Percentiles rank a stretch among this genome's conserved stretches.
These are phyloP conservation scores for Micromesistius poutassou DNA, from an alignment of 2,797 vertebrate species.

Conservation along the genomic window DNA sequence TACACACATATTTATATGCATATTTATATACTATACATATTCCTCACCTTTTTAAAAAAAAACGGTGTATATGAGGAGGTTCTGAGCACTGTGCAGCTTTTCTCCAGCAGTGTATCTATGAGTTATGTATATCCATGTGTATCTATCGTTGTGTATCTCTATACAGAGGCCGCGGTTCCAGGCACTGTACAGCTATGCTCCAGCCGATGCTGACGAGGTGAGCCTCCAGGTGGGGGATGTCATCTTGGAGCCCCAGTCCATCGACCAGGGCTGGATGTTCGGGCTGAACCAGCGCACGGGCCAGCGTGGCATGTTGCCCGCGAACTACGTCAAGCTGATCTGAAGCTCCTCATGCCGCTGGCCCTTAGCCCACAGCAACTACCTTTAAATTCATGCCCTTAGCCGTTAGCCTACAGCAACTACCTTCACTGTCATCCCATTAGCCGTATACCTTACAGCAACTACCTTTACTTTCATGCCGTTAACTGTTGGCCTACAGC, in stretches of 20 bases:
- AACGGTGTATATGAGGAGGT: conserved; percentile 70
- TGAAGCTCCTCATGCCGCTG: conserved; percentile 58
- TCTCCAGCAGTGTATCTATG: conserved; percentile 63
- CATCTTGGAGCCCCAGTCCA: conserved; percentile 89
- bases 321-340: conserved; percentile 90
- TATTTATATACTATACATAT: not conserved
- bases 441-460: not conserved
- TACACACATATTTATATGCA: not conserved
- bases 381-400: too few species aligned
- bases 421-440: too few species aligned
- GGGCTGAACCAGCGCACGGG: conserved; percentile 94
- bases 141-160: conserved; percentile 11
- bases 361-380: not conserved
- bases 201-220: conserved; percentile 88
- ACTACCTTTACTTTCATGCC: not conserved
- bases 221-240: conserved; percentile 91
- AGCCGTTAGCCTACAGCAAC: not conserved
- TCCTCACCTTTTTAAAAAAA: too few species aligned
- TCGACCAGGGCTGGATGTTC: conserved; percentile 95
- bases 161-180: conserved; percentile 80
- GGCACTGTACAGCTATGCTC: conserved; percentile 88
- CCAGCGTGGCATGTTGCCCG: conserved; percentile 89
- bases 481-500: not conserved
- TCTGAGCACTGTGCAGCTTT: conserved; percentile 89
- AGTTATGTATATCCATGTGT: not conserved